These are phyloP conservation scores for Crotalus tigris DNA, from an alignment of 2,113 vertebrate genomes.

Conservation along the genomic window DNA sequence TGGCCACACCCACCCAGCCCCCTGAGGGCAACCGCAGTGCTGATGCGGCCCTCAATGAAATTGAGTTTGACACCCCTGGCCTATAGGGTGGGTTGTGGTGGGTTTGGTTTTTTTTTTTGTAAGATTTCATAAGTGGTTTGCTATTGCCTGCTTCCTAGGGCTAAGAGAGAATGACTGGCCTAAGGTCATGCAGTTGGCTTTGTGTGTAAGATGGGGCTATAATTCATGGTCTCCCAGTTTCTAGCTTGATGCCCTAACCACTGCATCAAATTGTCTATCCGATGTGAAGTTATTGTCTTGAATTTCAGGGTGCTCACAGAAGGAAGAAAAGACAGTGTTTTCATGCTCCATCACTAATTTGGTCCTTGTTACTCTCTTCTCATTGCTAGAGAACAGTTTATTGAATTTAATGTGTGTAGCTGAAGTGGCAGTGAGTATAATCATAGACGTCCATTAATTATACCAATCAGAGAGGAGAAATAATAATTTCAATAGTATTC, in stretches of 20 bases:
- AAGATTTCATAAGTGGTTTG: background rate
- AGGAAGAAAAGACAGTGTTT: background rate
- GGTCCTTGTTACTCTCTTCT: background rate
- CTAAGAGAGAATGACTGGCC: background rate
- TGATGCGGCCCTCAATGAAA: too few relatives aligned
- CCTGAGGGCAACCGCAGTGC: too few relatives aligned
- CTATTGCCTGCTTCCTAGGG: background rate
- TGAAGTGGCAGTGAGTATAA: background rate
- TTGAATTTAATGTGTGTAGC: background rate
- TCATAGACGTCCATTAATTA: background rate
- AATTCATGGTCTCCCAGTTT: background rate
- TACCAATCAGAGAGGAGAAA: conserved; percentile 25
- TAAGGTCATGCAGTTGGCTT: background rate
- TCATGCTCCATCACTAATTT: conserved; percentile 21
- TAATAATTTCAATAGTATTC: conserved; percentile 12
- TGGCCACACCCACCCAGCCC: too few relatives aligned
- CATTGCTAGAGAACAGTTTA: conserved; percentile 16
- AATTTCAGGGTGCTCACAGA: background rate
- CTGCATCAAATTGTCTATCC: background rate
- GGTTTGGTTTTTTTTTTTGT: background rate
- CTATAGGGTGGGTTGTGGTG: background rate
- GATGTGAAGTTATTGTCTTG: background rate
- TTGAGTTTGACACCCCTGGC: too few relatives aligned
- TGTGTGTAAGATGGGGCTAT: background rate
- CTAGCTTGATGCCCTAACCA: background rate